These are phyloP conservation scores for Calliphora vomitoria DNA, from an alignment of 2,888 invertebrate genomes.

Conservation along the genomic window DNA sequence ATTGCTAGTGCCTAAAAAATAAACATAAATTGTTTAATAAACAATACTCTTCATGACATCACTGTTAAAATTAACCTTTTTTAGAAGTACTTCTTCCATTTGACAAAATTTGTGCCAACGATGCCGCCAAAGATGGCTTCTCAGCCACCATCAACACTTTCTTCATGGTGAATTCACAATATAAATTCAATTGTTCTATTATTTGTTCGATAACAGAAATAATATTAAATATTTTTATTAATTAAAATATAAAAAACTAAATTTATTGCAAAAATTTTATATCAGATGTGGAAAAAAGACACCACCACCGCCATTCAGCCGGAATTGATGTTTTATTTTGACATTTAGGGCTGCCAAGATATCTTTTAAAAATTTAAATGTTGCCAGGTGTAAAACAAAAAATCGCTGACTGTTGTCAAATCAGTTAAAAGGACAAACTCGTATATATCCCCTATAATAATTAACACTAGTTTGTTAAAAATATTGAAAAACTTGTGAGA, in stretches of 20 bases:
- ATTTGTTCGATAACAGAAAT: neutral
- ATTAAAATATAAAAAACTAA: slow-evolving; percentile 1
- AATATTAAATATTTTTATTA: neutral
- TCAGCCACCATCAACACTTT: slow-evolving; percentile 98
- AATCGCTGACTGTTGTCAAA: too few relatives aligned
- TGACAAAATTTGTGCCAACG: slow-evolving; percentile 96
- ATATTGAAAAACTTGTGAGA: too few relatives aligned
- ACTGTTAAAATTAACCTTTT: slow-evolving; percentile 77
- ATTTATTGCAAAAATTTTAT: slow-evolving; percentile 16
- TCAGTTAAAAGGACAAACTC: too few relatives aligned
- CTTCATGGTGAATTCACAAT: slow-evolving; percentile 86
- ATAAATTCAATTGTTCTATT: neutral
- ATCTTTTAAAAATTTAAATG: neutral
- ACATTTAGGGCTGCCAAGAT: neutral
- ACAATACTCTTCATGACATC: slow-evolving; percentile 49
- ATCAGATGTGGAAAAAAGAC: slow-evolving; percentile 22
- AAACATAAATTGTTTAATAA: slow-evolving; percentile 19
- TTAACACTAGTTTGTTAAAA: too few relatives aligned
- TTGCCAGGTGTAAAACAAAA: neutral
- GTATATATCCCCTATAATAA: too few relatives aligned
- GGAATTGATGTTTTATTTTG: neutral
- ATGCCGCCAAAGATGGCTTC: slow-evolving; percentile 98
- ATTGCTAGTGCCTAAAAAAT: slow-evolving; percentile 90
- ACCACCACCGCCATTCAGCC: slow-evolving; percentile 26
- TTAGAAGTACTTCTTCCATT: slow-evolving; percentile 87